Conservation (phyloP, 2,888 invertebrate species). For the Pilophorus perplexus region DNA sequence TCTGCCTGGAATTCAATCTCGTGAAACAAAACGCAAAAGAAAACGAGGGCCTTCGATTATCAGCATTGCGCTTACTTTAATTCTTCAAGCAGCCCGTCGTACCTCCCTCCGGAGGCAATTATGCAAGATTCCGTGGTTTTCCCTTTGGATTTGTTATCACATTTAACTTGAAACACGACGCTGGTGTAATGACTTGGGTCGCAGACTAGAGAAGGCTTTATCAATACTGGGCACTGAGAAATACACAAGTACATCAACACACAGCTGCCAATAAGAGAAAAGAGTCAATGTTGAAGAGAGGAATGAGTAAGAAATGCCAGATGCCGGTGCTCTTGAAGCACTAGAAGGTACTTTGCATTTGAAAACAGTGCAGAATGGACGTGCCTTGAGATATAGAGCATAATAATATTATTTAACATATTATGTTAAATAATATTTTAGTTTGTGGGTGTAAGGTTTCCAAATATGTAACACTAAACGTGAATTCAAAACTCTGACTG, state of each 20-base stretch:
- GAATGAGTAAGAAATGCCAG: no score
- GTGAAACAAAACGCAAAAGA: neutral
- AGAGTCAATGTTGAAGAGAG: neutral
- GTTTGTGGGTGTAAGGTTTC: no score
- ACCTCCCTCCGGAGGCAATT: conserved; percentile 85
- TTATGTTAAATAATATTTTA: no score
- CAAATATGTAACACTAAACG: no score
- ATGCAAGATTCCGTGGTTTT: conserved; percentile 62
- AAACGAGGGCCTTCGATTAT: neutral
- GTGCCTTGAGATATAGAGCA: no score
- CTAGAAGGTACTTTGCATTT: no score
- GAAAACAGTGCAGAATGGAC: no score
- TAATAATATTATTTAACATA: no score
- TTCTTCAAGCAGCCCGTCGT: conserved; percentile 74
- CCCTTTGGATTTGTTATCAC: conserved; percentile 57
- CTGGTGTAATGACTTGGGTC: conserved; percentile 66
- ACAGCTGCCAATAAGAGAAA: neutral
- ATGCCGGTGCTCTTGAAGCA: no score
- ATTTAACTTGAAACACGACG: conserved; percentile 66
- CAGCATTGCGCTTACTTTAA: conserved; percentile 60
- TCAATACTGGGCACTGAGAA: conserved; percentile 60
- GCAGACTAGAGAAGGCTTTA: conserved; percentile 62
- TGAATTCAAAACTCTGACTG: no score
- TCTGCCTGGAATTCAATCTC: conserved; percentile 51
- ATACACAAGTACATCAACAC: conserved; percentile 9